Percentiles rank a stretch among this genome's conserved stretches.
These are phyloP conservation scores for Thumatha senex DNA, from an alignment of 2,888 invertebrate species.

Conservation along the genomic window DNA sequence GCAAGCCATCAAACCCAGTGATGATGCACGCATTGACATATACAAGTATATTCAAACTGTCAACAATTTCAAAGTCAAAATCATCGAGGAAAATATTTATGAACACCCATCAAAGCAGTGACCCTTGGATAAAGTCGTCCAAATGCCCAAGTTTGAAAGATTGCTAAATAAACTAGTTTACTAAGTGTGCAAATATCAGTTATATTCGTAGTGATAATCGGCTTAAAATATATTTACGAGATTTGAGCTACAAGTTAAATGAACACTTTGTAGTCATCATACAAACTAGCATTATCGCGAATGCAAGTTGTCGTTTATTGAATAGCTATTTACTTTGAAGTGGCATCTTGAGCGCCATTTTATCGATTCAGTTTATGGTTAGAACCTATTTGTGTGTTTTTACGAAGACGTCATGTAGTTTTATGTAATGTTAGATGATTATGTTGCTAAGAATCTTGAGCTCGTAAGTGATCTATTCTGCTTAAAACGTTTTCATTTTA, in stretches of 20 bases:
- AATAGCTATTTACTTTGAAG: conserved; percentile 8
- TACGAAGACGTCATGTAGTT: not conserved
- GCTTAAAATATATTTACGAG: not conserved
- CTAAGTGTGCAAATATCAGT: too few relatives aligned
- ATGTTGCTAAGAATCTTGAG: not conserved
- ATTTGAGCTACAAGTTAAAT: not conserved
- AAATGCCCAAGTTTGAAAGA: too few relatives aligned
- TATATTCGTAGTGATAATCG: too few relatives aligned
- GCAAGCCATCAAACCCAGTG: too few relatives aligned
- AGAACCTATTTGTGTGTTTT: not conserved
- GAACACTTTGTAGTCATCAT: not conserved
- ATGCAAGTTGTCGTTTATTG: conserved; percentile 8
- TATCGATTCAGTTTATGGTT: conserved; percentile 13
- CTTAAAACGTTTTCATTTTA: not conserved
- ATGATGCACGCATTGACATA: too few relatives aligned
- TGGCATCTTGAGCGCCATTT: conserved; percentile 15
- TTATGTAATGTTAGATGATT: not conserved
- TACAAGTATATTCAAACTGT: too few relatives aligned
- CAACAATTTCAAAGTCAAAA: too few relatives aligned
- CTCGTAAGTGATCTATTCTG: not conserved
- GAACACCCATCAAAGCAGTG: not conserved
- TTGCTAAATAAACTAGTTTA: too few relatives aligned
- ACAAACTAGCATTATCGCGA: conserved; percentile 15
- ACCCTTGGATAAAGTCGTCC: too few relatives aligned
- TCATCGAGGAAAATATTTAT: too few relatives aligned